Percentiles rank a stretch among this genome's conserved stretches.
Conservation (phyloP, 2,113 vertebrate genomes). For the Caranx ignobilis region DNA sequence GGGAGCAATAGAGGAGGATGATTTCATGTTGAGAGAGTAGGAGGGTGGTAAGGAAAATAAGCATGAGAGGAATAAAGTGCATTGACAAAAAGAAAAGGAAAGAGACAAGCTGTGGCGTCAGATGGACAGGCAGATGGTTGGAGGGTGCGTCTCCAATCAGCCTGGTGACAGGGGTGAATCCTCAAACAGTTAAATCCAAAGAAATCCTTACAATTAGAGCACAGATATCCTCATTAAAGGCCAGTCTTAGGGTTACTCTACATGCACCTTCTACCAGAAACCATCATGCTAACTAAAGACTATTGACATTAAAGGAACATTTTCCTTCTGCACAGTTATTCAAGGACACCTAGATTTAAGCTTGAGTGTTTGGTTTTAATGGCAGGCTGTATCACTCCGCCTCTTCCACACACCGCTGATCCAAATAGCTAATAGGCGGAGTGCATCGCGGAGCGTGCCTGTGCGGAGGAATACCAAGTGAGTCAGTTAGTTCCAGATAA, state of each 20-base stretch:
- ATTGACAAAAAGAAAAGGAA: constrained; percentile 22
- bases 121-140: constrained; percentile 78
- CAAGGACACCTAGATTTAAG: not conserved
- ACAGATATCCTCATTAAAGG: constrained; percentile 29
- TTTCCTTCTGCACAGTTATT: not conserved
- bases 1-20: constrained; percentile 13
- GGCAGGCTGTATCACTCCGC: no score
- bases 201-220: constrained; percentile 57
- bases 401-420: no score
- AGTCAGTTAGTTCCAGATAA: no score
- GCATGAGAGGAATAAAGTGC: constrained; percentile 23
- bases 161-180: constrained; percentile 56
- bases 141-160: constrained; percentile 67
- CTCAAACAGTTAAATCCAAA: constrained; percentile 63
- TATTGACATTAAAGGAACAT: not conserved
- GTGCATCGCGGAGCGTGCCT: no score
- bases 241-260: constrained; percentile 21
- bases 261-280: not conserved
- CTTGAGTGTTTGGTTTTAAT: not conserved
- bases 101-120: constrained; percentile 63
- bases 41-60: constrained; percentile 14
- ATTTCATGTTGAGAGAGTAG: constrained; percentile 2
- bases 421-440: no score
- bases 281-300: not conserved
- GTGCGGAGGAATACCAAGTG: no score